phyloP scores from a whole-genome alignment of 2,888 invertebrate genomes.

The Drosophila picticornis region DNA sequence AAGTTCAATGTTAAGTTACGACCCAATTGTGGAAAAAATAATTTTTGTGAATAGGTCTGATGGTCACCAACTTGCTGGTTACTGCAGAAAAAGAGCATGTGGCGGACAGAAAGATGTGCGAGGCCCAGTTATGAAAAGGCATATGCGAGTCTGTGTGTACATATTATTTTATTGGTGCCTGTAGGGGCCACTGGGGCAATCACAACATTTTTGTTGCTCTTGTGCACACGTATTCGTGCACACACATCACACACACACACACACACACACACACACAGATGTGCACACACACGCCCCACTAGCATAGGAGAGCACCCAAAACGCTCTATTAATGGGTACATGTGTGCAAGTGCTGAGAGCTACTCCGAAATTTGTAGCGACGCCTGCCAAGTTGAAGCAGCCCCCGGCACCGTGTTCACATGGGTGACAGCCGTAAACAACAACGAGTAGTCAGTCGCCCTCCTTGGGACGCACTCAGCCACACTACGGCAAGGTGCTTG shows the following conservation, averaged over 20 bases:
- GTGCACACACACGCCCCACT: neutral
- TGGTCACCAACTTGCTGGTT: slow-evolving; percentile 8
- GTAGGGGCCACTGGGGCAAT: slow-evolving; percentile 37
- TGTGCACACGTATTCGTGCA: neutral
- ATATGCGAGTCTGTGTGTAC: neutral
- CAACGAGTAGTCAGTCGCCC: slow-evolving; percentile 15
- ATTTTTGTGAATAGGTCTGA: neutral
- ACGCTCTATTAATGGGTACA: slow-evolving; percentile 20
- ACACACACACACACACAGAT: neutral
- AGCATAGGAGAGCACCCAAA: slow-evolving; percentile 3
- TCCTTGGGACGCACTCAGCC: slow-evolving; percentile 59
- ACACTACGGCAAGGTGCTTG: neutral
- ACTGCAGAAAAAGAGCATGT: neutral
- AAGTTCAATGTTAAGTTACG: neutral
- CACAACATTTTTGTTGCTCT: slow-evolving; percentile 14
- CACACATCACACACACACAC: neutral
- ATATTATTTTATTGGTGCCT: slow-evolving; percentile 17
- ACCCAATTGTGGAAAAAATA: neutral
- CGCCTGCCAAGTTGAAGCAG: slow-evolving; percentile 40
- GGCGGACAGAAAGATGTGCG: slow-evolving; percentile 41
- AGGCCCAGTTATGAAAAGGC: slow-evolving; percentile 41
- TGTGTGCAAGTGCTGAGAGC: slow-evolving; percentile 12
- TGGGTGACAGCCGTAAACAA: slow-evolving; percentile 60
- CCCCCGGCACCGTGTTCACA: slow-evolving; percentile 63
- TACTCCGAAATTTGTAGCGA: slow-evolving; percentile 29